Evolutionary conservation across 2,797 vertebrate genomes (phyloP), one percentile per base, ranked within the genome.

Genomic region (Sebastolobus altivelis): DNA sequence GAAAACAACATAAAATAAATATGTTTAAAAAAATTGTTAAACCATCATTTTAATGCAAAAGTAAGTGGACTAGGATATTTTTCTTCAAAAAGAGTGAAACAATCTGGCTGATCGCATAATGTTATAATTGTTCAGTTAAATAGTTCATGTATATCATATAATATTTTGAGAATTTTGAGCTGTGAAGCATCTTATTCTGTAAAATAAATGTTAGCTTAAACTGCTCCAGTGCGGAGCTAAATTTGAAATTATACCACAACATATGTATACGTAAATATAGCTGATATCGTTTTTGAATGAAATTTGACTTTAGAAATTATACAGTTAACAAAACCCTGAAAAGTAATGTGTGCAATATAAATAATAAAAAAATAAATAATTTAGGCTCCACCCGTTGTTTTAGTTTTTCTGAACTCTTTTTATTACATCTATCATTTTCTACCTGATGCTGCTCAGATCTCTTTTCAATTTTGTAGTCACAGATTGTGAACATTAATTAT

Each of bases 401-500:
- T 9, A 12, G 8, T 25, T 27, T 22, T 16, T 49, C 29, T 60
- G 4, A 40, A 52, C 60, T 49, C 8, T 11, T 3, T 37, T 20
- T 37, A 14, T 40, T n/a, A 22, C 2, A 52, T 38, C 5, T n/a
- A 25, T 52, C 43, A 35, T 43, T 55, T 54, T 22, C 11, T 46
- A 61, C 10, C 16, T 54, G 22, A 40, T 43, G 20, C 22, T 29
- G 3, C 31, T 14, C 7, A 4, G 31, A 58, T 58, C 52, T 16
- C 20, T 43, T 35, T 56, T 68, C 59, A 52, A 63, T 69, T 67
- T 67, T 62, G 59, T 60, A 16, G 33, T 66, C 27, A 70, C 35
- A 75, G 54, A 38, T 75, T 55, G 16, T 66, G 60, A 76, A 68
- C 37, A 76, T 58, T 58, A 56, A 72, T 67, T 66, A 67, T 75